A percentile compares a stretch with the other conserved stretches of the same genome.
phyloP scores from a whole-genome alignment of 2,113 vertebrate genomes.

The Mola mola region DNA sequence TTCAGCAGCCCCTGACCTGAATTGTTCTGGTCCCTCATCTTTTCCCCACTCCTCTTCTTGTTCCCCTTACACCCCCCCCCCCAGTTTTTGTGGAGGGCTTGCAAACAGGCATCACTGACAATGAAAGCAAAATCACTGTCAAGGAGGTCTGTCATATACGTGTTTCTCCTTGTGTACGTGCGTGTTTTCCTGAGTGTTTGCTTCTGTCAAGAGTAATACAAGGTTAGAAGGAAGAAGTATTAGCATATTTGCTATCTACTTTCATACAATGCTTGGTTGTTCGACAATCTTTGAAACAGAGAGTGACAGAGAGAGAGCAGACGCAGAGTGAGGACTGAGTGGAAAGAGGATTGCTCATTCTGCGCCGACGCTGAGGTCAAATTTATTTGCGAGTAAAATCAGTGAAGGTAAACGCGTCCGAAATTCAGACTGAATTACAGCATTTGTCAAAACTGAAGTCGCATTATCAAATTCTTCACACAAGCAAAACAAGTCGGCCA shows the following conservation, averaged over 20 bases:
- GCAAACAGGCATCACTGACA: conserved; percentile 44
- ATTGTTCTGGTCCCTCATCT: conserved; percentile 49
- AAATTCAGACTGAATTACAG: conserved; percentile 41
- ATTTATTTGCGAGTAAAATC: conserved; percentile 54
- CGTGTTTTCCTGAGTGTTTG: conserved; percentile 25
- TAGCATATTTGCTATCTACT: conserved; percentile 49
- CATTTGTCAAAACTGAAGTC: too few relatives aligned
- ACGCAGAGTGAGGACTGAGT: background rate
- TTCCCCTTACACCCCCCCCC: conserved; percentile 1
- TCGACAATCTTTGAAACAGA: conserved; percentile 31
- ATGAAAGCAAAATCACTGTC: conserved; percentile 48
- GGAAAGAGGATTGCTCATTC: conserved; percentile 31
- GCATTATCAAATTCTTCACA: too few relatives aligned
- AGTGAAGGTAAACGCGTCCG: conserved; percentile 41
- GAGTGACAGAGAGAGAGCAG: conserved; percentile 11
- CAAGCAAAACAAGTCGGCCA: too few relatives aligned
- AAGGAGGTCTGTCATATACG: conserved; percentile 10
- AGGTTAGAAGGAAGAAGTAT: conserved; percentile 39
- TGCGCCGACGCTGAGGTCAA: conserved; percentile 45
- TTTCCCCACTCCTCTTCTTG: conserved; percentile 30
- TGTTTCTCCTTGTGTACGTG: conserved; percentile 15
- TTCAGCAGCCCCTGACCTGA: conserved; percentile 16
- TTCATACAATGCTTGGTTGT: conserved; percentile 36
- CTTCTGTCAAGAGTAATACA: conserved; percentile 47
- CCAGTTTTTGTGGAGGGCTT: conserved; percentile 26